phyloP scores from a whole-genome alignment of 2,113 vertebrate genomes.

The Ornithorhynchus anatinus region DNA sequence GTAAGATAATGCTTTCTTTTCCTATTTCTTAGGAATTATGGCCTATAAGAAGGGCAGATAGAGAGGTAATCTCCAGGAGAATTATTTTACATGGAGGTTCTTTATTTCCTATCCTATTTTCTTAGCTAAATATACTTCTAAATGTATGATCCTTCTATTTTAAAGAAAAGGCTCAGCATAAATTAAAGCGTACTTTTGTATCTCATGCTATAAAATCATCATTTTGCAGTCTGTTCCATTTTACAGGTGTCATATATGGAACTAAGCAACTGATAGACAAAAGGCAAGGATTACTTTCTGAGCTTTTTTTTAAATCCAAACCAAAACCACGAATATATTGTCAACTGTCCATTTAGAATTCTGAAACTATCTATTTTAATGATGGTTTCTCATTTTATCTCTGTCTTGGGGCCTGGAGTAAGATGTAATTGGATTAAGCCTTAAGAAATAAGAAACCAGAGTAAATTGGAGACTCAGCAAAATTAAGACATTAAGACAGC shows the following conservation, averaged over 20 bases:
- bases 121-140: background rate
- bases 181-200: too few relatives aligned
- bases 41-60: constrained; percentile 10
- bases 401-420: too few relatives aligned
- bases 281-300: background rate
- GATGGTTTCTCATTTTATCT: background rate
- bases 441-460: too few relatives aligned
- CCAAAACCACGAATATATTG: constrained; percentile 1
- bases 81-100: background rate
- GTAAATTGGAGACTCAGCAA: too few relatives aligned
- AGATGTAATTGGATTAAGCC: too few relatives aligned
- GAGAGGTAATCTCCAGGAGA: background rate
- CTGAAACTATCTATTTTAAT: background rate
- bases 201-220: constrained; percentile 1
- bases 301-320: background rate
- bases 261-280: background rate
- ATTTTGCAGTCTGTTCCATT: background rate
- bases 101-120: background rate
- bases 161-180: background rate
- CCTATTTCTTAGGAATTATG: constrained; percentile 20
- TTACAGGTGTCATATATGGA: background rate
- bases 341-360: background rate
- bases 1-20: constrained; percentile 27
- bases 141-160: constrained; percentile 1
- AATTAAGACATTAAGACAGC: too few relatives aligned